A percentile compares a stretch with the other conserved stretches of the same genome.
Conservation (phyloP, 30 jellyfish, hydroid and myxozoan genomes). For the Turritopsis rubra region DNA sequence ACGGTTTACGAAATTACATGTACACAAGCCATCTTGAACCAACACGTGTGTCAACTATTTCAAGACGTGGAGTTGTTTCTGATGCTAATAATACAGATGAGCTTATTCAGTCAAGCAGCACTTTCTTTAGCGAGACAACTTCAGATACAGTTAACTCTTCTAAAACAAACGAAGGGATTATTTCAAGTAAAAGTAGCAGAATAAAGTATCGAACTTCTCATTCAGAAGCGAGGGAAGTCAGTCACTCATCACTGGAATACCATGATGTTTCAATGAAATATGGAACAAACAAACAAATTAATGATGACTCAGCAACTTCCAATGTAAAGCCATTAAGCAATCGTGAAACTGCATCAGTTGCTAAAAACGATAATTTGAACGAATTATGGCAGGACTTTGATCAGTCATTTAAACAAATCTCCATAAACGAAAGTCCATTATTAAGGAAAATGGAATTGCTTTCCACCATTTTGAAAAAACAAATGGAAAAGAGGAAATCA, state of each 20-base stretch:
- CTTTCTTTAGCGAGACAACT: neutral
- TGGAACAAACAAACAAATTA: neutral
- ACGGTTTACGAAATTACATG: neutral
- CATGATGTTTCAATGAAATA: neutral
- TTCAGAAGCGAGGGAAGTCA: neutral
- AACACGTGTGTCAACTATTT: neutral
- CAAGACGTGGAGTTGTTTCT: neutral
- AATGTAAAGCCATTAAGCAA: neutral
- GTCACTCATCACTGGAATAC: too few species aligned
- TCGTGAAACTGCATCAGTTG: neutral
- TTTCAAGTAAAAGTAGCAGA: neutral
- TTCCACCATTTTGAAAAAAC: neutral
- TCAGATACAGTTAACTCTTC: neutral
- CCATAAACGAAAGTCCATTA: neutral
- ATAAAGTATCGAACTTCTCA: neutral
- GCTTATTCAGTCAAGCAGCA: neutral
- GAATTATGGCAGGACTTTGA: conserved; percentile 9
- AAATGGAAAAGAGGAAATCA: neutral
- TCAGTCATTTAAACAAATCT: neutral
- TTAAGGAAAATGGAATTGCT: neutral
- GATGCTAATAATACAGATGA: neutral
- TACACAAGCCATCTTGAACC: neutral
- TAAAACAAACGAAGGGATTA: neutral
- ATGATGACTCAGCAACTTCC: neutral
- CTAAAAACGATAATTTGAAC: neutral